phyloP scores from a whole-genome alignment of 92 coral and sea anemone species.

The Blastomussa wellsi region DNA sequence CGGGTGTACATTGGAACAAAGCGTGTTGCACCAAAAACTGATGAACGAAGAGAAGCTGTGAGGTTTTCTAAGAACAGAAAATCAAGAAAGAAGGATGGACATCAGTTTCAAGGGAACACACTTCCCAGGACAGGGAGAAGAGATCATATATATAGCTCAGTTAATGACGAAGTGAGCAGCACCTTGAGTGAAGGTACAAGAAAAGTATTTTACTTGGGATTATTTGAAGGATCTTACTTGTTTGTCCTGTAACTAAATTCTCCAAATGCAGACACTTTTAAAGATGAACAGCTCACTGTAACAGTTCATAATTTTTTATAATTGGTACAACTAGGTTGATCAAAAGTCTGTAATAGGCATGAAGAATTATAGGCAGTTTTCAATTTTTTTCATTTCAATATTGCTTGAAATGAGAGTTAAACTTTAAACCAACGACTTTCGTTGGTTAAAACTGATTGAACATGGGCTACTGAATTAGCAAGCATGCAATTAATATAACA shows the following conservation, averaged over 20 bases:
- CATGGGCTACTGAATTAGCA: not conserved
- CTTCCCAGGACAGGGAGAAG: slow-evolving; percentile 63
- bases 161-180: slow-evolving; percentile 61
- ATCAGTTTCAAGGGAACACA: slow-evolving; percentile 40
- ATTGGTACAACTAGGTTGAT: not conserved
- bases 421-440: too few species aligned
- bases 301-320: too few species aligned
- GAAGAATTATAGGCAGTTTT: too few species aligned
- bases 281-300: too few species aligned
- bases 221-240: not conserved
- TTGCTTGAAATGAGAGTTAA: not conserved
- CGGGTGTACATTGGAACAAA: slow-evolving; percentile 74
- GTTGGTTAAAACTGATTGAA: not conserved
- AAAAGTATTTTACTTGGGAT: not conserved
- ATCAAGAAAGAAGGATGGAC: slow-evolving; percentile 59
- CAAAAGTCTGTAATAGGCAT: too few species aligned
- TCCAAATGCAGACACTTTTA: too few species aligned
- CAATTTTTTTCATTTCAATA: too few species aligned
- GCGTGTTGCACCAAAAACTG: slow-evolving; percentile 70
- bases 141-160: slow-evolving; percentile 69
- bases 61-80: slow-evolving; percentile 31
- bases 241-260: too few species aligned
- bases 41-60: slow-evolving; percentile 31
- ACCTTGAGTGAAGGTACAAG: slow-evolving; percentile 65
- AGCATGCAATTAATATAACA: not conserved